These are phyloP conservation scores for Lepus oiostolus DNA, from an alignment of 2,797 vertebrate species.

Conservation along the genomic window DNA sequence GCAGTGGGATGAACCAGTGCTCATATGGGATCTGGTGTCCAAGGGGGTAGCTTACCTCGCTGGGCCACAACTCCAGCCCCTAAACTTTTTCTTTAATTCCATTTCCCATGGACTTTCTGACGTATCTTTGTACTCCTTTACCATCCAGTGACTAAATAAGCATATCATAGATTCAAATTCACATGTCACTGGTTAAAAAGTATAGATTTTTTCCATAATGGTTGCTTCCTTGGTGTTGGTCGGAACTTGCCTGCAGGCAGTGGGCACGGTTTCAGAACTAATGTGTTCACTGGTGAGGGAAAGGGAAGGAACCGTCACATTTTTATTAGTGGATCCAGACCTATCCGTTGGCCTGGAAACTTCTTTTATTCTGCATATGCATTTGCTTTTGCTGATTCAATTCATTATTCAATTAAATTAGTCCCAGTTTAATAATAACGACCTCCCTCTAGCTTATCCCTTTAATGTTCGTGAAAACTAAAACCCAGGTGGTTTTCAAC, in stretches of 20 bases:
- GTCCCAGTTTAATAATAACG: slow-evolving; percentile 77
- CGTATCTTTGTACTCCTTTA: slow-evolving; percentile 31
- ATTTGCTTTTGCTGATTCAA: slow-evolving; percentile 77
- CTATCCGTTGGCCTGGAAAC: slow-evolving; percentile 55
- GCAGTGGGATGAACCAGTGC: too few relatives aligned
- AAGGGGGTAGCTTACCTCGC: too few relatives aligned
- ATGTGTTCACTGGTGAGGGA: not conserved
- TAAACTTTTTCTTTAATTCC: too few relatives aligned
- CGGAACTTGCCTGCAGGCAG: slow-evolving; percentile 64
- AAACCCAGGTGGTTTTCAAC: slow-evolving; percentile 90
- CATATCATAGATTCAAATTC: slow-evolving; percentile 51
- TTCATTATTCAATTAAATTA: slow-evolving; percentile 83
- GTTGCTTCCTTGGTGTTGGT: slow-evolving; percentile 60
- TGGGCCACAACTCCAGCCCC: too few relatives aligned
- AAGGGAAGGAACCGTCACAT: not conserved
- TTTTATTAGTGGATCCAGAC: slow-evolving; percentile 78
- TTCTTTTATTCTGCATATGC: slow-evolving; percentile 60
- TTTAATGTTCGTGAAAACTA: slow-evolving; percentile 85
- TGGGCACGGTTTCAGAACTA: slow-evolving; percentile 64
- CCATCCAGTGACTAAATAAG: slow-evolving; percentile 30
- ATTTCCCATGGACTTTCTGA: too few relatives aligned
- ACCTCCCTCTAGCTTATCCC: slow-evolving; percentile 67
- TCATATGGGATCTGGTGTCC: too few relatives aligned
- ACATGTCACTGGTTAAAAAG: slow-evolving; percentile 47
- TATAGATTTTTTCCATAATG: not conserved